Base-by-base conservation (phyloP, 1,140 invertebrate species). In the Eciton burchellii region DNA sequence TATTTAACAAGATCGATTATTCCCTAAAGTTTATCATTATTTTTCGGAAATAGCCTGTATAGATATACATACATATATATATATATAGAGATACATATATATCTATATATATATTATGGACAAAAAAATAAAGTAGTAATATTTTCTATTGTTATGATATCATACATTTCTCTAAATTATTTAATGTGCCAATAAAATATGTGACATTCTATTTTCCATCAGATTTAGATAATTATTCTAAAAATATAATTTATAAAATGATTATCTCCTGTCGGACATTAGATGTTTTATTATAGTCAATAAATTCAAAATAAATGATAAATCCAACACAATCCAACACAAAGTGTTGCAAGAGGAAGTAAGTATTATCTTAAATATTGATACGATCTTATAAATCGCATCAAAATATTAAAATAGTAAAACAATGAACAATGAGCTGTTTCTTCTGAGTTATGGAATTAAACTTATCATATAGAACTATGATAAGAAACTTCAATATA, bases 131-230 rank as follows among this genome's bases (percentile, higher is more conserved):
- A 16, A 4, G 16, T 43, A 52, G 19, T 72, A 72, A 41, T 72
- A 45, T 57, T 72, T 24, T 65, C 65, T 16, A 21, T 41, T 43
- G 12, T 77, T 52, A 57, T 11, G 41, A 62, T 14, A 70, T 43
- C n/a, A 19, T 54, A 71, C 66, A 81, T 82, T 12, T 77, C n/a
- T 77, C 19, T 47, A 79, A 77, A 60, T 62, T 1, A 82, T 45
- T 62, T 63, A 76, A 68, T 70, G 72, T 62, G 21, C 43, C 41
- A 71, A 77, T 24, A n/a, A 29, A 49, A n/a, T 41, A 60, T 52
- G 47, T 21, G 59, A 54, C 24, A 83, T 77, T 45, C 9, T 54
- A 65, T 41, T 65, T 71, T 29, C 1, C n/a, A 56, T 60, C n/a
- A 60, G 41, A 60, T 47, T 45, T 60, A 45, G 3, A 26, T 59